A percentile compares a stretch with the other conserved stretches of the same genome.
Evolutionary conservation across 2,888 invertebrate genomes (phyloP).

Genomic region (Catotricha subobsoleta): DNA sequence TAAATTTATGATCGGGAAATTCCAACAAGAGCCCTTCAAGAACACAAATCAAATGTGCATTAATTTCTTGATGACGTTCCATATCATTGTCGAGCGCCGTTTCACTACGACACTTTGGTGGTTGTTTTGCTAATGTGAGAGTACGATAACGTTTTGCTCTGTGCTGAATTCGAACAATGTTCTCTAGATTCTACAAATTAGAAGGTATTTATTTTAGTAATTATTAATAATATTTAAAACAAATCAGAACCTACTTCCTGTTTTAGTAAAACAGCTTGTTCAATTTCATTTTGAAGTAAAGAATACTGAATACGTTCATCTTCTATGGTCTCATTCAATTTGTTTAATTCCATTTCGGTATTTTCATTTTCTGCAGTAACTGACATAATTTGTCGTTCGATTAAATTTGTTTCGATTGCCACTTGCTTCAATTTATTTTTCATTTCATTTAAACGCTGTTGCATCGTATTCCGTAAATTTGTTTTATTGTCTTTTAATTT

Average conservation of each 20-base stretch:
- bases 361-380: constrained; percentile 17
- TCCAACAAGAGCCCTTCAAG: constrained; percentile 39
- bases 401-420: constrained; percentile 26
- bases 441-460: constrained; percentile 39
- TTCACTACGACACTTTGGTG: constrained; percentile 23
- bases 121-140: constrained; percentile 27
- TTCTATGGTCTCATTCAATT: constrained; percentile 18
- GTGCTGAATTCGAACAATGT: constrained; percentile 50
- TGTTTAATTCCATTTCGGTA: constrained; percentile 16
- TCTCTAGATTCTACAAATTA: constrained; percentile 27
- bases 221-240: not conserved
- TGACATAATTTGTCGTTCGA: constrained; percentile 18
- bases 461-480: constrained; percentile 32
- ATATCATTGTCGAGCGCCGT: constrained; percentile 35
- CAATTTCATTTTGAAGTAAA: constrained; percentile 24
- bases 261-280: constrained; percentile 24
- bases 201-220: not conserved
- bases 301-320: constrained; percentile 18
- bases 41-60: constrained; percentile 37
- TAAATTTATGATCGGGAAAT: constrained; percentile 38
- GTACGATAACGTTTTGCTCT: constrained; percentile 41
- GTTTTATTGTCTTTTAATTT: constrained; percentile 31
- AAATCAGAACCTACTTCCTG: constrained; percentile 14
- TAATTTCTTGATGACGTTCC: constrained; percentile 37
- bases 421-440: constrained; percentile 37